Percentiles rank a stretch among this genome's conserved stretches.
These are phyloP conservation scores for Himalopsyche kuldschensis DNA, from an alignment of 2,888 invertebrate genomes.

Conservation along the genomic window DNA sequence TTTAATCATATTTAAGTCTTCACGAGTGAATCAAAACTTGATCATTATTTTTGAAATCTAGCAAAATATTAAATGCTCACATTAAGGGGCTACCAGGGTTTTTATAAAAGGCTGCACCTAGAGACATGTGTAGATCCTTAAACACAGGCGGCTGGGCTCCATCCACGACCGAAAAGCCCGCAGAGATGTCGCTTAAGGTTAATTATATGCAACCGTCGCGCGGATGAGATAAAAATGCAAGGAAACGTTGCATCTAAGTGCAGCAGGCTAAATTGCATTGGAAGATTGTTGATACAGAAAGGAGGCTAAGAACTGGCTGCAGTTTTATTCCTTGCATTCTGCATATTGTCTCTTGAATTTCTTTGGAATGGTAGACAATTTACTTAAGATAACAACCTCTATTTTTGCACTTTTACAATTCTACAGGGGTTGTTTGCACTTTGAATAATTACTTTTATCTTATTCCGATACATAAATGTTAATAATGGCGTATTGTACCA, in stretches of 20 bases:
- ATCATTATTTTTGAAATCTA: no score
- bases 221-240: slow-evolving; percentile 2
- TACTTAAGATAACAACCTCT: neutral
- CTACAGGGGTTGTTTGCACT: no score
- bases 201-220: neutral
- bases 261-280: neutral
- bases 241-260: slow-evolving; percentile 7
- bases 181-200: slow-evolving; percentile 3
- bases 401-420: neutral
- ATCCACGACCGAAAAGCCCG: neutral
- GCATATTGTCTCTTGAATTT: neutral
- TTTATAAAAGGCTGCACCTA: neutral
- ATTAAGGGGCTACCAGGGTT: neutral
- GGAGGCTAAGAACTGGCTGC: neutral
- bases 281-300: neutral
- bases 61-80: neutral
- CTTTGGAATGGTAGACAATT: neutral
- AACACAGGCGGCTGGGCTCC: neutral
- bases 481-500: no score
- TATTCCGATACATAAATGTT: no score
- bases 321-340: neutral
- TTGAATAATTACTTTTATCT: no score
- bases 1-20: no score
- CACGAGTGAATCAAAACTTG: no score
- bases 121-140: neutral